Evolutionary conservation across 2,888 invertebrate species (phyloP), one percentile per base, ranked within the genome.

Genomic region (Agrochola litura): DNA sequence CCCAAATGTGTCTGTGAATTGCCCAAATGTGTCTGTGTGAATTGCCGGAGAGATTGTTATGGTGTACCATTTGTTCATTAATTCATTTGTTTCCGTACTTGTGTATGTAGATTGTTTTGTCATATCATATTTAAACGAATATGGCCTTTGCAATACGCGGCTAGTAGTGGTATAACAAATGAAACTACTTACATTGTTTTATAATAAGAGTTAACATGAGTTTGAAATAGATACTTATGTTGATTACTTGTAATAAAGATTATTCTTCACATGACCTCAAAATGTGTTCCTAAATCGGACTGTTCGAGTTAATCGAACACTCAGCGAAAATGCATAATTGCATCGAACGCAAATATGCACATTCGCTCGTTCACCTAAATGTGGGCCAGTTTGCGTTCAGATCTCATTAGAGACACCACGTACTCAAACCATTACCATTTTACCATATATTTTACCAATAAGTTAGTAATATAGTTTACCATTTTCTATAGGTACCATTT

Each of bases 1-100:
- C 84, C 82, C 22, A 65, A 75, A 79, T 22, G 54, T 63, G 14
- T 19, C 19, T 69, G 54, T 58, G 63, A 70, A 83, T 64, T 69
- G 58, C 60, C 22, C 52, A 41, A 61, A 74, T 25, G 22, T 81
- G 37, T n/a, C 61, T 72, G 25, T 30, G 65, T 54, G 70, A 61
- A 82, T 63, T 77, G 52, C 16, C 30, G 46, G 75, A 37, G 74
- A 68, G 60, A 79, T 63, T 63, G 74, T n/a, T 66, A 46, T 61
- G 58, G 54, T 43, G 76, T 70, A 14, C 25, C 52, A 58, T 74
- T 82, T 61, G 37, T 63, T 56, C 12, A 43, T 65, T 79, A 43
- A 56, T 46, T 54, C 22, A 41, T 61, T 66, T 70, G 41, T 66
- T 41, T 49, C 4, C 14, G 25, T 68, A 25, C 19, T 54, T 60